These are phyloP conservation scores for Novumbra hubbsi DNA, from an alignment of 2,797 vertebrate genomes.

Conservation along the genomic window DNA sequence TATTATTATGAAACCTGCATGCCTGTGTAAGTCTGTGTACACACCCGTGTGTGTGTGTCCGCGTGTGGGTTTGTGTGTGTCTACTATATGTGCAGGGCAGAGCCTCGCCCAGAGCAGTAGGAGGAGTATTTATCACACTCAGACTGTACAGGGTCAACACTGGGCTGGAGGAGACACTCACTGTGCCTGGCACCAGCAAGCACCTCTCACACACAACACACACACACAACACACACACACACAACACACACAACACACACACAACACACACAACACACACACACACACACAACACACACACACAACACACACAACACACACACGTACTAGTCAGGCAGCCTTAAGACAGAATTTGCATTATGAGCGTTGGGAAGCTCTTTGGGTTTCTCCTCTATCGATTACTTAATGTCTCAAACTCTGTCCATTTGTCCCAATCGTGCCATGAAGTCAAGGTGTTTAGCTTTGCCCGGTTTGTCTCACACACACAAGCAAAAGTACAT, in stretches of 20 bases:
- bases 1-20: slow-evolving; percentile 11
- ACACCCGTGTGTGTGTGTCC: slow-evolving; percentile 42
- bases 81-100: slow-evolving; percentile 21
- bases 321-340: slow-evolving; percentile 64
- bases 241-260: slow-evolving; percentile 31
- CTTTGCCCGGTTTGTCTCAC: background rate
- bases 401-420: slow-evolving; percentile 37
- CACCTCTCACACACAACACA: slow-evolving; percentile 56
- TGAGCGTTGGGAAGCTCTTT: slow-evolving; percentile 58
- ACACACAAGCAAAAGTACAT: background rate
- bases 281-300: slow-evolving; percentile 30
- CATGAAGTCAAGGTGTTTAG: background rate
- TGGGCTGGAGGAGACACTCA: slow-evolving; percentile 77
- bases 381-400: slow-evolving; percentile 8
- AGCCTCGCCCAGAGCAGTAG: slow-evolving; percentile 71
- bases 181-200: slow-evolving; percentile 93
- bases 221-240: slow-evolving; percentile 41
- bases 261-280: slow-evolving; percentile 18
- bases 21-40: slow-evolving; percentile 47
- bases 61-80: slow-evolving; percentile 11
- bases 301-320: slow-evolving; percentile 25
- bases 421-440: background rate
- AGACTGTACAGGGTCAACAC: slow-evolving; percentile 77
- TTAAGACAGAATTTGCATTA: slow-evolving; percentile 83
- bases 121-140: slow-evolving; percentile 69